These are phyloP conservation scores for Lithobius niger DNA, from an alignment of 1,140 invertebrate species.

Conservation along the genomic window DNA sequence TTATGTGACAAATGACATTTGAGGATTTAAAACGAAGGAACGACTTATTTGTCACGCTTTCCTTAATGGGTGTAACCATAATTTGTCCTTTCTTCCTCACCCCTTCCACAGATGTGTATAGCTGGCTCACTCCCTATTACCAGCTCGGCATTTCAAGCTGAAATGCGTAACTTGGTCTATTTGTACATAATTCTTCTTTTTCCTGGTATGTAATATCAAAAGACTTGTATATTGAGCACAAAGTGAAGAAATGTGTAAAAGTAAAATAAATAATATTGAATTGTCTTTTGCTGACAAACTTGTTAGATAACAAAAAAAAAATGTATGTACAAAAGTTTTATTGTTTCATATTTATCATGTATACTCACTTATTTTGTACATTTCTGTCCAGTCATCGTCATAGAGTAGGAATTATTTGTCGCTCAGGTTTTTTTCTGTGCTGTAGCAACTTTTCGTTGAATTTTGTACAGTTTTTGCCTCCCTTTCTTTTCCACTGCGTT, in stretches of 20 bases:
- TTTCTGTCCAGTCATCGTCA: not conserved
- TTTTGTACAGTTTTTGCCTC: not conserved
- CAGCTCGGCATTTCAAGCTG: not conserved
- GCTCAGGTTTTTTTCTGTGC: conserved; percentile 1
- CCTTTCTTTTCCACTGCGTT: not conserved
- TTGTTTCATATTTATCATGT: not conserved
- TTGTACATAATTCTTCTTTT: not conserved
- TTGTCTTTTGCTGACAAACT: not conserved
- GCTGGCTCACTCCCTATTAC: too few relatives aligned
- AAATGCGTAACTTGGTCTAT: not conserved
- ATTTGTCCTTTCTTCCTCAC: too few relatives aligned
- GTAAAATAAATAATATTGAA: not conserved
- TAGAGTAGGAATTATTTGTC: not conserved
- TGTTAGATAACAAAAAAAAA: not conserved
- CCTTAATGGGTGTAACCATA: not conserved
- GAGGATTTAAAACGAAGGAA: not conserved
- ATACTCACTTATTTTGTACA: not conserved
- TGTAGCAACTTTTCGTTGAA: not conserved
- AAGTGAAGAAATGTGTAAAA: not conserved
- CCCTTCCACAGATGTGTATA: too few relatives aligned
- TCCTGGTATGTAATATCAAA: not conserved
- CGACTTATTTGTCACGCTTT: not conserved
- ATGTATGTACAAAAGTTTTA: not conserved
- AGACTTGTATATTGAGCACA: not conserved
- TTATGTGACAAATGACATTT: not conserved